A percentile compares a stretch with the other conserved stretches of the same genome.
Evolutionary conservation across 2,888 invertebrate species (phyloP).

Genomic region (Dynastes tityus): DNA sequence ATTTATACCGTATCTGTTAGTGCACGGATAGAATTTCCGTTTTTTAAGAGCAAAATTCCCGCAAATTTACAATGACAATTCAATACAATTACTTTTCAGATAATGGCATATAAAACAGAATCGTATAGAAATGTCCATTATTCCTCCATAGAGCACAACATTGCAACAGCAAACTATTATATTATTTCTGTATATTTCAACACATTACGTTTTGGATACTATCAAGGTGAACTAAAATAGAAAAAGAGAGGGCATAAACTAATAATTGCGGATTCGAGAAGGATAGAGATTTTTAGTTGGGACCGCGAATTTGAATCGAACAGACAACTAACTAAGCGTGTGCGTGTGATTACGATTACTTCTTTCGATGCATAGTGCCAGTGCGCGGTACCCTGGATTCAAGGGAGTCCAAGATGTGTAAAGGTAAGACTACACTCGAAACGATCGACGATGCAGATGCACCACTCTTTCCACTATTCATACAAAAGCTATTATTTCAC

Average conservation of each 20-base stretch:
- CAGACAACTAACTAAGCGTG: constrained; percentile 44
- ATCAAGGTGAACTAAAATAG: constrained; percentile 64
- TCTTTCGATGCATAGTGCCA: constrained; percentile 13
- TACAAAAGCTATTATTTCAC: background rate
- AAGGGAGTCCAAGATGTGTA: constrained; percentile 45
- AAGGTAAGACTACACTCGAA: constrained; percentile 35
- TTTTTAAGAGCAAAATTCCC: constrained; percentile 32
- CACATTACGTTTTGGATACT: constrained; percentile 51
- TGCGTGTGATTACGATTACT: constrained; percentile 49
- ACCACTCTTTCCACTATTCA: background rate
- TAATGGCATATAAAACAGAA: constrained; percentile 30
- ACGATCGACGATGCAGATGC: background rate
- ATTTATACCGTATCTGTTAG: constrained; percentile 8
- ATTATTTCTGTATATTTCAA: background rate
- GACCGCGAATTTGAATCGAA: constrained; percentile 57
- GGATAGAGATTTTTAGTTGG: constrained; percentile 61
- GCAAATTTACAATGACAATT: constrained; percentile 31
- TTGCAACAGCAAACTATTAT: constrained; percentile 7
- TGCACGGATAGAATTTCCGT: constrained; percentile 19
- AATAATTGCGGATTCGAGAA: constrained; percentile 57
- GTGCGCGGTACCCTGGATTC: constrained; percentile 15
- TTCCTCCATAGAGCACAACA: background rate
- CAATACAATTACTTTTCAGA: constrained; percentile 30
- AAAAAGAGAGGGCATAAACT: constrained; percentile 61
- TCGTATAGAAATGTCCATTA: constrained; percentile 17